Evolutionary conservation across 2,113 vertebrate genomes (phyloP), one percentile per base, ranked within the genome.

Genomic region (Desmodus rotundus): DNA sequence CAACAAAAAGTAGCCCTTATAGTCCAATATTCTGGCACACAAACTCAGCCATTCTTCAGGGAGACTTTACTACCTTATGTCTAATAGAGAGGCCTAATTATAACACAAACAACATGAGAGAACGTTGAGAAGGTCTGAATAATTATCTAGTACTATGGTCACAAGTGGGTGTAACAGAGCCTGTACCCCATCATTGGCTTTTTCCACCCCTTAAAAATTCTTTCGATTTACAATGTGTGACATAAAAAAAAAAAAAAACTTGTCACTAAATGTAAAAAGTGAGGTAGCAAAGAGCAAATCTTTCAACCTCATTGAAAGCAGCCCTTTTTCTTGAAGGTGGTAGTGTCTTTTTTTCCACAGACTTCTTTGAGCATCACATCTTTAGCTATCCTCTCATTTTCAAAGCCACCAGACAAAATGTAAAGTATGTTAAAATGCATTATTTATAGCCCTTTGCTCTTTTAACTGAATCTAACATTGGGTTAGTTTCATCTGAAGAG

Each of bases 31-130:
- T 97, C 97, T 84, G 89, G 63, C 85, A 19, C 94, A 87, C 93
- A 97, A 36, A 89, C 92, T 96, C 87, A 68, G 73, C 68, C 82
- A 89, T 97, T 84, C 67, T 78, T 97, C 81, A 81, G 89, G 61
- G 68, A 11, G 94, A 96, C 92, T 97, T 98, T 98, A 97, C 95
- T 97, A 41, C 91, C 74, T 54, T 31, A n/a, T 96, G 97, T 96
- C 95, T 93, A 95, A 94, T 97, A 76, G 88, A 90, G 96, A 95
- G 81, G 93, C 97, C 96, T 87, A 97, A 98, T 98, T 98, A 97
- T 94, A 95, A 76, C 76, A 91, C 80, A 31, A 93, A 94, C 91
- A 96, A 38, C 95, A 56, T 0, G 87, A 91, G 94, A 93, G 80
- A 94, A 43, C 41, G 50, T 50, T 52, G 88, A 94, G 93, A 95